Evolutionary conservation across 1,140 invertebrate genomes (phyloP), one percentile per base, ranked within the genome.

Genomic region (Saccostrea cuccullata): DNA sequence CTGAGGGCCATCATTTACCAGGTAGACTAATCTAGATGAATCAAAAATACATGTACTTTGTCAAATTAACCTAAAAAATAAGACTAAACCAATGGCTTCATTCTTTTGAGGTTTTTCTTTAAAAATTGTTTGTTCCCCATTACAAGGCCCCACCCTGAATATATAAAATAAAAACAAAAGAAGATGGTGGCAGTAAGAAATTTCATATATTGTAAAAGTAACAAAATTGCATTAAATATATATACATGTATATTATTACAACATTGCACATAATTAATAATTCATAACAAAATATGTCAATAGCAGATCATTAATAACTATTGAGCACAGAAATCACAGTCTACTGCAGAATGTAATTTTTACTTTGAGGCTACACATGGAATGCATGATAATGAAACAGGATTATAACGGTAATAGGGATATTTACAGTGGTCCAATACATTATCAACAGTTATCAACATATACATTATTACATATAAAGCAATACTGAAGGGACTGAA

Each of bases 201-300:
- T 64, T 64, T 64, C 17, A 20, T 77, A 77, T 36, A 77, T 36
- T 20, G n/a, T 60, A 12, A 26, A 73, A 23, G 67, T 77, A 77
- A 77, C 70, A 77, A 77, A 77, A 77, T 26, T 26, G 23, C 70
- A 30, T 77, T 26, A 36, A 30, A 77, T 30, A 20, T 64, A n/a
- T 20, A 17, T 64, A 20, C n/a, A 64, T 64, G 15, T 36, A 30
- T 77, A 36, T 77, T 36, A 36, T 36, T 77, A 77, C 70, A 77
- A 77, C 70, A 77, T 77, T 77, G 70, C 70, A 77, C 70, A 77
- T 67, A 20, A 67, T 67, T 20, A 67, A 20, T 67, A 67, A 26
- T 77, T 26, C 36, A 4, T 40, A 73, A 15, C 11, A 30, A 64
- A n/a, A n/a, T 64, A 36, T 77, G 13, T 15, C 30, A 77, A 77